Conservation (phyloP, 2,797 vertebrate species). For the Lithobates sylvaticus region DNA sequence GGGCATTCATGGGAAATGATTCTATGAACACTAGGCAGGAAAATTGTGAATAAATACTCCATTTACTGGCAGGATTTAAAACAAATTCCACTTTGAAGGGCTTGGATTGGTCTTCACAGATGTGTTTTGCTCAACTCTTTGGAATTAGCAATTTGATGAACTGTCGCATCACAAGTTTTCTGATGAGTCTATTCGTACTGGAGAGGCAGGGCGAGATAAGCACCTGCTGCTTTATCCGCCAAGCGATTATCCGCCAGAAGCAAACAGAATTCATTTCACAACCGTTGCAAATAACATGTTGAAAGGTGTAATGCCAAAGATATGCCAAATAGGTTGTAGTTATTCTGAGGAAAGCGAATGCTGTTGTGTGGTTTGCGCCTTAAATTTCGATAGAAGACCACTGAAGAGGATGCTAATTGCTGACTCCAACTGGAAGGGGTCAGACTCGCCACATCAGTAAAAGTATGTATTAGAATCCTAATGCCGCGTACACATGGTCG, state of each 20-base stretch:
- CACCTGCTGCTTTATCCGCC: slow-evolving; percentile 67
- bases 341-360: slow-evolving; percentile 32
- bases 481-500: no score
- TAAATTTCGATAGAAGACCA: slow-evolving; percentile 49
- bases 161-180: slow-evolving; percentile 62
- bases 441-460: slow-evolving; percentile 6
- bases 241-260: slow-evolving; percentile 59
- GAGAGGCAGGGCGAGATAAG: slow-evolving; percentile 65
- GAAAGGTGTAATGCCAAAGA: slow-evolving; percentile 45
- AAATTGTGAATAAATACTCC: slow-evolving; percentile 69
- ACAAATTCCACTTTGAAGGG: slow-evolving; percentile 65
- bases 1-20: slow-evolving; percentile 56
- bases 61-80: slow-evolving; percentile 64
- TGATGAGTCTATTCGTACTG: slow-evolving; percentile 71
- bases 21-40: slow-evolving; percentile 63
- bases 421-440: slow-evolving; percentile 10
- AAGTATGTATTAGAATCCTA: slow-evolving; percentile 4
- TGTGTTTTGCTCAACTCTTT: slow-evolving; percentile 65
- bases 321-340: slow-evolving; percentile 46
- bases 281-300: slow-evolving; percentile 61
- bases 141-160: slow-evolving; percentile 69
- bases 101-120: slow-evolving; percentile 62
- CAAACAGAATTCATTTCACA: slow-evolving; percentile 57
- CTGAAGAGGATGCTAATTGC: slow-evolving; percentile 23
- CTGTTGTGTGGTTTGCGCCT: slow-evolving; percentile 45